phyloP scores from a whole-genome alignment of 2,888 invertebrate genomes.

The Myathropa florea region DNA sequence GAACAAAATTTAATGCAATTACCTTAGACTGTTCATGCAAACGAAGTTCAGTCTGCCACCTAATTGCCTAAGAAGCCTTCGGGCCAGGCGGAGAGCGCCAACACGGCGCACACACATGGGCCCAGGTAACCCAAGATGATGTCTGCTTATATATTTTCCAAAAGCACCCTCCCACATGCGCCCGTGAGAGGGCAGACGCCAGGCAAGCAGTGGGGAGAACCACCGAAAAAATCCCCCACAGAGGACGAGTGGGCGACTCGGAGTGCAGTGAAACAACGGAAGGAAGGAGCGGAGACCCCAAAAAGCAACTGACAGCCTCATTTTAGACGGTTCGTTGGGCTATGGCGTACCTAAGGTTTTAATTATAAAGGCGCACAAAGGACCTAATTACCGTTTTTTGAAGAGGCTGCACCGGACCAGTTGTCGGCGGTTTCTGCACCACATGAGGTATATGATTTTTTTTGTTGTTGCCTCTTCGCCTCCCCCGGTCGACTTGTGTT shows the following conservation, averaged over 20 bases:
- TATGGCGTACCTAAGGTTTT: constrained; percentile 68
- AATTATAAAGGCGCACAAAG: constrained; percentile 71
- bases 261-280: constrained; percentile 39
- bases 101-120: neutral
- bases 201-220: no score
- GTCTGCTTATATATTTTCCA: constrained; percentile 10
- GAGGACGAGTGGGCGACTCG: no score
- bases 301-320: constrained; percentile 69
- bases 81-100: constrained; percentile 32
- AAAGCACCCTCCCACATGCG: constrained; percentile 19
- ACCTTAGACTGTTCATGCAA: constrained; percentile 63
- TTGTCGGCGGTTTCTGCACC: constrained; percentile 64
- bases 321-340: constrained; percentile 68
- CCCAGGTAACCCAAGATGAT: neutral
- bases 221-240: constrained; percentile 42
- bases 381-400: constrained; percentile 70
- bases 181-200: no score
- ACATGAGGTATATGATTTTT: constrained; percentile 43
- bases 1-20: constrained; percentile 69
- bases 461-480: neutral
- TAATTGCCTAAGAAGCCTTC: constrained; percentile 65
- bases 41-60: constrained; percentile 63
- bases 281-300: constrained; percentile 53
- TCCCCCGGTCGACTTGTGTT: neutral
- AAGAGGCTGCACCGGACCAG: constrained; percentile 68